These are phyloP conservation scores for Hylia prasina DNA, from an alignment of 2,113 vertebrate species.

Conservation along the genomic window DNA sequence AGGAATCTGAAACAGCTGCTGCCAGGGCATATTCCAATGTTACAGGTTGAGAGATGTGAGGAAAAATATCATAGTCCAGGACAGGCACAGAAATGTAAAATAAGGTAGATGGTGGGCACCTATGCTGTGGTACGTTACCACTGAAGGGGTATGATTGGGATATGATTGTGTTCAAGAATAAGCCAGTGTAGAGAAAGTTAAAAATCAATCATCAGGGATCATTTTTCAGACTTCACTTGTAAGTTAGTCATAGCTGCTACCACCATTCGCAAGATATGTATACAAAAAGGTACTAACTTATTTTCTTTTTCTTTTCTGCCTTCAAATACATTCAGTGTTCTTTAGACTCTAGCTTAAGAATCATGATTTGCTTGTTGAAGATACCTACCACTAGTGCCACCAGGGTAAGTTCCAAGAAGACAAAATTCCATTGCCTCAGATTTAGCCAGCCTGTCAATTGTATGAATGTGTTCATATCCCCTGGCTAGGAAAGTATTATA, in stretches of 20 bases:
- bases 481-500: neutral
- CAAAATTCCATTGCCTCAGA: neutral
- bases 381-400: conserved; percentile 93
- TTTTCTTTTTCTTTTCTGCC: neutral
- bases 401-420: conserved; percentile 78
- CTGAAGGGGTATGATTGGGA: neutral
- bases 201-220: neutral
- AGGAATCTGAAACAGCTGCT: neutral
- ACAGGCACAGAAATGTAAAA: neutral
- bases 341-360: conserved; percentile 94
- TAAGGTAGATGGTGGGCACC: neutral
- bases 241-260: neutral
- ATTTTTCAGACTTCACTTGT: neutral
- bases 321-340: conserved; percentile 80
- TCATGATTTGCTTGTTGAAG: conserved; percentile 97
- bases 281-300: neutral
- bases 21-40: neutral
- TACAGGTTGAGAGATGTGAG: neutral
- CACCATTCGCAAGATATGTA: neutral
- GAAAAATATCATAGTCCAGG: neutral
- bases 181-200: neutral
- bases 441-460: neutral
- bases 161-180: neutral
- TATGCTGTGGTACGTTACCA: neutral
- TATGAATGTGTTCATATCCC: neutral